phyloP scores from a whole-genome alignment of 2,113 vertebrate genomes.

The Lagopus leucura region DNA sequence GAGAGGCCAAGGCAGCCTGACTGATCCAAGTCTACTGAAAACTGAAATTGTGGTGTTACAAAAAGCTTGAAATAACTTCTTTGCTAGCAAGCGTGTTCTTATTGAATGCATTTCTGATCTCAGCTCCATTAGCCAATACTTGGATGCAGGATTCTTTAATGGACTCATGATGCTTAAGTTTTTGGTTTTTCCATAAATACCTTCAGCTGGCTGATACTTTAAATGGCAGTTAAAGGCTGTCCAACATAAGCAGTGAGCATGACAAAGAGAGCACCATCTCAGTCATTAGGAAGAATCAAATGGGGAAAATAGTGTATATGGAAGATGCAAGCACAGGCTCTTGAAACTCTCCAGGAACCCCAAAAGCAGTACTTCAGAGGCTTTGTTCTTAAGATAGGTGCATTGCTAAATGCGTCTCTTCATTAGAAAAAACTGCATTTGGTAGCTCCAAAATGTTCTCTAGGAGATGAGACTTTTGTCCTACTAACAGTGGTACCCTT shows the following conservation, averaged over 20 bases:
- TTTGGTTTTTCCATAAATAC: not conserved
- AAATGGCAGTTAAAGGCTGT: not conserved
- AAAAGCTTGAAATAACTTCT: not conserved
- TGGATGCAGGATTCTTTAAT: not conserved
- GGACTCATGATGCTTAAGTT: not conserved
- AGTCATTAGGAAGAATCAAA: not conserved
- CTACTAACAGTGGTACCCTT: not conserved
- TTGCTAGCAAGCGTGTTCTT: not conserved
- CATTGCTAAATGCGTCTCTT: not conserved
- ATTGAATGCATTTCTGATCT: not conserved
- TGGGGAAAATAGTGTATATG: not conserved
- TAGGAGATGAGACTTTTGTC: not conserved
- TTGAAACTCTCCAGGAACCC: not conserved
- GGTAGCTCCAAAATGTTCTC: not conserved
- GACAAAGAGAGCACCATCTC: not conserved
- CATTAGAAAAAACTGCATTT: not conserved
- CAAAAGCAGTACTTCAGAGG: not conserved
- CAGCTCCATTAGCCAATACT: not conserved
- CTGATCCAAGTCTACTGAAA: slow-evolving; percentile 14
- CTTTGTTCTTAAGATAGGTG: not conserved
- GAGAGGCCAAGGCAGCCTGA: not conserved
- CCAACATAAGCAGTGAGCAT: not conserved
- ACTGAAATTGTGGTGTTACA: not conserved
- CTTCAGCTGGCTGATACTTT: not conserved
- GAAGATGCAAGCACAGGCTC: not conserved